Conservation (phyloP, 2,113 vertebrate species). For the Zosterops japonicus region DNA sequence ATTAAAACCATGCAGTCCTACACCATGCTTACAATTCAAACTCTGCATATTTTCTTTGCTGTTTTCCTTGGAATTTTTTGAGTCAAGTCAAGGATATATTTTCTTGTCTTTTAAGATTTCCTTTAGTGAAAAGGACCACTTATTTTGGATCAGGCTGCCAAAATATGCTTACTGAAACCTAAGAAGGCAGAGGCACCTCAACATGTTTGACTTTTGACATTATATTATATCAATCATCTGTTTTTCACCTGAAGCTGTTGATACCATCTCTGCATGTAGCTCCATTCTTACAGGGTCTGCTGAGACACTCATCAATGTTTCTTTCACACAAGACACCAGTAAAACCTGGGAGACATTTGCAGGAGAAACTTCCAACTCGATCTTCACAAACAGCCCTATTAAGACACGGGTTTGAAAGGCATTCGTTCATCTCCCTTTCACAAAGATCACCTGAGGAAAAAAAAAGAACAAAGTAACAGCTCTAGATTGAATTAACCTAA, state of each 20-base stretch:
- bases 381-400: constrained; percentile 90
- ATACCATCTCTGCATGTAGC: constrained; percentile 86
- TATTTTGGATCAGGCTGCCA: neutral
- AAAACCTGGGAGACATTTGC: constrained; percentile 87
- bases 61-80: neutral
- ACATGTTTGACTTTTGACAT: neutral
- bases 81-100: neutral
- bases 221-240: neutral
- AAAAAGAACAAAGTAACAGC: neutral
- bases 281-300: constrained; percentile 89
- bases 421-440: constrained; percentile 91
- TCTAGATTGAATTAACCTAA: neutral
- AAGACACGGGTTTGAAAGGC: constrained; percentile 87
- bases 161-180: neutral
- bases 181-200: neutral
- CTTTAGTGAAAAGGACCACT: neutral
- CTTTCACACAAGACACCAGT: constrained; percentile 86
- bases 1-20: neutral
- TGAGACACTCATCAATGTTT: constrained; percentile 89
- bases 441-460: constrained; percentile 76
- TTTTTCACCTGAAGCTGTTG: constrained; percentile 86
- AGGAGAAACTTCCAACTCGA: constrained; percentile 81
- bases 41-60: neutral
- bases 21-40: neutral
- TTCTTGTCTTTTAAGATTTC: neutral